Conservation (phyloP, 2,113 vertebrate genomes). For the Pristiophorus japonicus region DNA sequence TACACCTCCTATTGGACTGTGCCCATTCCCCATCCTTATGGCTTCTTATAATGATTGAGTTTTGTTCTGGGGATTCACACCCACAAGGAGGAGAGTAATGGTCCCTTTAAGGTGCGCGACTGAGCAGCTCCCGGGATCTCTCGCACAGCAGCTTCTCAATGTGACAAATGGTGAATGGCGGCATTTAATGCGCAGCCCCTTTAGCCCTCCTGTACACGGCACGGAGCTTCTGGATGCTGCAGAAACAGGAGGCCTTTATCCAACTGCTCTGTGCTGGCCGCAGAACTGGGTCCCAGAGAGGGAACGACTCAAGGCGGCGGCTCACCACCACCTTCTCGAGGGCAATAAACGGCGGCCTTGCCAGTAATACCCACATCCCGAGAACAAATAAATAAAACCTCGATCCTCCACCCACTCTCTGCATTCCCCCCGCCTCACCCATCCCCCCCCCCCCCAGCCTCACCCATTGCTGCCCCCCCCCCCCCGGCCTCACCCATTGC, state of each 20-base stretch:
- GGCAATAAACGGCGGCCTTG: no score
- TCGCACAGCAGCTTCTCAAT: no score
- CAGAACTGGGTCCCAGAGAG: background rate
- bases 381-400: no score
- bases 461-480: constrained; percentile 86
- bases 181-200: no score
- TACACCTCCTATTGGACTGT: background rate
- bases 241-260: background rate
- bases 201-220: no score
- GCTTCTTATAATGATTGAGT: background rate
- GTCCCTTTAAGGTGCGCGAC: no score
- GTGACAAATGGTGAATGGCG: no score
- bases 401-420: background rate
- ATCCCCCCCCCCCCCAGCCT: constrained; percentile 64
- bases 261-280: background rate
- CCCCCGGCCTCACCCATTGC: constrained; percentile 71
- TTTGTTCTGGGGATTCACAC: background rate
- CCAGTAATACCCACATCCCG: no score
- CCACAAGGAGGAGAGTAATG: background rate
- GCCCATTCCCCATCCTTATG: background rate
- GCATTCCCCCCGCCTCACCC: constrained; percentile 58
- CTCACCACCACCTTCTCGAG: no score
- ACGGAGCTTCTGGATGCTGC: background rate
- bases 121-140: no score
- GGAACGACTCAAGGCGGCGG: no score